A percentile compares a stretch with the other conserved stretches of the same genome.
Conservation (phyloP, 1,140 invertebrate genomes). For the Leptinotarsa undecemlineata region DNA sequence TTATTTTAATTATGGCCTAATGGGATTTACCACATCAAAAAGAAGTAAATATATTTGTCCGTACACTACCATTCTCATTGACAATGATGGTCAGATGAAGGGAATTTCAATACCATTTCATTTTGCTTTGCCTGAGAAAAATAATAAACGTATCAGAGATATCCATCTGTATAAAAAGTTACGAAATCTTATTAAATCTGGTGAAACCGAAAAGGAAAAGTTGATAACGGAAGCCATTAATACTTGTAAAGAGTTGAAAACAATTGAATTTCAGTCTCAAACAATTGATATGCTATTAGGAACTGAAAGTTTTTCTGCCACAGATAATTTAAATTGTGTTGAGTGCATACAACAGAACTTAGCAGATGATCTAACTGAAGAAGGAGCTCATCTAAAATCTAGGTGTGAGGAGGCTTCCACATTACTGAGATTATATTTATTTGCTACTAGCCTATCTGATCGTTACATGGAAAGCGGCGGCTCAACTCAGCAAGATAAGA, state of each 20-base stretch:
- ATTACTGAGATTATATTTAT: conserved; percentile 50
- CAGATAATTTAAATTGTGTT: conserved; percentile 60
- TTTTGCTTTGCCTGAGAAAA: conserved; percentile 82
- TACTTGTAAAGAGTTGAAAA: conserved; percentile 71
- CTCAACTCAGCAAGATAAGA: conserved; percentile 23
- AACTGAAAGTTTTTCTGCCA: conserved; percentile 63
- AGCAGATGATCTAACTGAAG: conserved; percentile 46
- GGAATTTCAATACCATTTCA: conserved; percentile 88
- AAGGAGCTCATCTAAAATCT: conserved; percentile 39
- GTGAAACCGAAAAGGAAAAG: conserved; percentile 59
- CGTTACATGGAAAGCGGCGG: conserved; percentile 36
- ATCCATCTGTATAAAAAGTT: conserved; percentile 82
- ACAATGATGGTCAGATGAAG: conserved; percentile 78
- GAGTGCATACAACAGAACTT: conserved; percentile 60
- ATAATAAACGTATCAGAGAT: conserved; percentile 83
- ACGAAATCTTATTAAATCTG: conserved; percentile 67
- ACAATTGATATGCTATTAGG: conserved; percentile 71
- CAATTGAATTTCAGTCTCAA: conserved; percentile 71
- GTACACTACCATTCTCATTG: conserved; percentile 79
- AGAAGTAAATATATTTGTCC: conserved; percentile 56
- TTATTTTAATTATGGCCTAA: conserved; percentile 77
- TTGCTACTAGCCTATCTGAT: conserved; percentile 28
- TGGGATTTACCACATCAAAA: conserved; percentile 65
- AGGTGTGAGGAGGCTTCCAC: conserved; percentile 45
- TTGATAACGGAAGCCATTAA: conserved; percentile 59